Conservation (phyloP, 1,140 invertebrate genomes). For the Macrotrachela quadricornifera region DNA sequence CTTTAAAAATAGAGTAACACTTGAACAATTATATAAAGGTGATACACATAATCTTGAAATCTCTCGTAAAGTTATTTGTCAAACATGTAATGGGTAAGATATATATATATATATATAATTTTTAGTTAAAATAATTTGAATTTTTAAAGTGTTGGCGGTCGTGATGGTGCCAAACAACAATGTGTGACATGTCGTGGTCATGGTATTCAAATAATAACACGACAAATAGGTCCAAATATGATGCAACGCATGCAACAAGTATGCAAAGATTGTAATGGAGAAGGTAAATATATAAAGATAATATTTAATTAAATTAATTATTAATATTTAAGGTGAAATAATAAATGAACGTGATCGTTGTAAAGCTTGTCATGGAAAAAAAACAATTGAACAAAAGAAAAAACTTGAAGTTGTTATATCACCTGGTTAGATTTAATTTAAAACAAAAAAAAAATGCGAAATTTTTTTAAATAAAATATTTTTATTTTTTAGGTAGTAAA, state of each 20-base stretch:
- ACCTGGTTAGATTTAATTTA: too few relatives aligned
- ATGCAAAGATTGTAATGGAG: slow-evolving; percentile 47
- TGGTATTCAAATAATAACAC: slow-evolving; percentile 61
- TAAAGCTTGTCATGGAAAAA: slow-evolving; percentile 8
- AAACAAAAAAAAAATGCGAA: not conserved
- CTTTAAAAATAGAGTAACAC: slow-evolving; percentile 39
- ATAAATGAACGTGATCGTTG: slow-evolving; percentile 8
- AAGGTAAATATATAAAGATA: not conserved
- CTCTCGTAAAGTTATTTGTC: slow-evolving; percentile 79
- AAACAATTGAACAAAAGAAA: slow-evolving; percentile 4
- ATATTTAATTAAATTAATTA: too few relatives aligned
- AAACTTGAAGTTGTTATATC: slow-evolving; percentile 25
- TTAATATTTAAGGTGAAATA: slow-evolving; percentile 27
- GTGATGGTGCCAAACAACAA: slow-evolving; percentile 51
- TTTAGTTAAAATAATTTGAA: not conserved
- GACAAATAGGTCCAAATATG: slow-evolving; percentile 70
- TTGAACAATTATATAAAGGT: slow-evolving; percentile 83
- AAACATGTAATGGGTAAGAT: slow-evolving; percentile 55
- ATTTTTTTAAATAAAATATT: not conserved
- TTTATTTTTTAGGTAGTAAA: slow-evolving; percentile 39
- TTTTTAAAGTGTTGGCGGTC: slow-evolving; percentile 47
- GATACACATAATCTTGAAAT: slow-evolving; percentile 65
- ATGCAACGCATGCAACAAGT: slow-evolving; percentile 70
- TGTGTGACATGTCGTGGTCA: slow-evolving; percentile 60
- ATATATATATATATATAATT: too few relatives aligned